Base-by-base conservation (phyloP, 2,888 invertebrate genomes). In the Caenorhabditis sp. region DNA sequence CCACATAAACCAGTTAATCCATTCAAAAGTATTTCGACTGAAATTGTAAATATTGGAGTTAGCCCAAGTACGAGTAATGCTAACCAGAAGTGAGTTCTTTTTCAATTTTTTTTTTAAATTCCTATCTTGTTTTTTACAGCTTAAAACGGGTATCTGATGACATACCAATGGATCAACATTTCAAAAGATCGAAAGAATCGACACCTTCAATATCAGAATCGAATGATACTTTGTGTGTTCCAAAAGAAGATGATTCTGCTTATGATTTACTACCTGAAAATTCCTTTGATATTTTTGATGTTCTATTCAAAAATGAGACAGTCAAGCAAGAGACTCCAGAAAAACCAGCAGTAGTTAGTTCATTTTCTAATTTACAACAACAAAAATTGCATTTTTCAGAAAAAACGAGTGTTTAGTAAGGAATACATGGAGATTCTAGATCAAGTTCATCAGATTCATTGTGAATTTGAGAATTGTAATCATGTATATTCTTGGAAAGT, bases 401-500 rank as follows among this genome's bases (percentile, higher is more conserved):
- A 43, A 43, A 43, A 43, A 43, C 43, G 43, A 43, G 43, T 17
- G 17, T 43, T 43, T 43, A 17, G 14, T 14, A 43, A 43, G 17
- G 43, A 43, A 43, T 43, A 43, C 43, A 43, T 43, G 43, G 43
- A 43, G 43, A 43, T 43, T 43, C 7, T 43, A 21, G 53, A 53
- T 12, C 53, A 53, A 21, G 23, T 23, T 4, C 53, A 53, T 23
- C 53, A 23, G 4, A 53, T 53, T 27, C n/a, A 57, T 26, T 57
- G 26, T 27, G 12, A 57, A 23, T 64, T 53, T 12, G 26, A 67
- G 65, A 31, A 27, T 17, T 72, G 72, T 49, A 43, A 31, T 14
- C 67, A 64, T 54, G 38, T 56, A 20, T 65, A 67, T 57, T 64
- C 67, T 20, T 72, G 72, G 72, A 61, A 64, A 26, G 64, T 68